Evolutionary conservation across 2,113 vertebrate genomes (phyloP).

Genomic region (Ia io): DNA sequence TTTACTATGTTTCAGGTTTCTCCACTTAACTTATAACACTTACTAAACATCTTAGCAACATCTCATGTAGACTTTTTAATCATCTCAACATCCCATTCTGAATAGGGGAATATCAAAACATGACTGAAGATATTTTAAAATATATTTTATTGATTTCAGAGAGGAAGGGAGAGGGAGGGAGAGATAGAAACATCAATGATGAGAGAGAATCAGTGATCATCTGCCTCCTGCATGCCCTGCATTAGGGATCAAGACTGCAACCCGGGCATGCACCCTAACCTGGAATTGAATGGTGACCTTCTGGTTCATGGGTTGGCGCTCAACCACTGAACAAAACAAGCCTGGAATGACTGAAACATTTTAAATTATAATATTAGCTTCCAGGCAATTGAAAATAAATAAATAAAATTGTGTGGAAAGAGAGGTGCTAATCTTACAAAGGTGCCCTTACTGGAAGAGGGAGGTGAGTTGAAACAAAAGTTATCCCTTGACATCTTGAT

Average conservation of each 20-base stretch:
- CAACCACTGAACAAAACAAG: too few species aligned
- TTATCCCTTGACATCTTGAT: background rate
- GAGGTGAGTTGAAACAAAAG: background rate
- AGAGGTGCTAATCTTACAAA: background rate
- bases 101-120: background rate
- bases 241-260: too few species aligned
- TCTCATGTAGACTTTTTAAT: background rate
- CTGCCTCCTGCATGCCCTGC: too few species aligned
- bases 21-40: background rate
- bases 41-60: background rate
- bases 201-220: too few species aligned
- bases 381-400: background rate
- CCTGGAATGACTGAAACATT: background rate
- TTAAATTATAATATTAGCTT: background rate
- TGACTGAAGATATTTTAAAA: too few species aligned
- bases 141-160: too few species aligned
- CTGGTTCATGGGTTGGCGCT: too few species aligned
- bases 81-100: background rate
- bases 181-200: too few species aligned
- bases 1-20: background rate
- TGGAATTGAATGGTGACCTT: too few species aligned
- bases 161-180: too few species aligned
- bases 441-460: background rate
- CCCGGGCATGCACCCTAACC: too few species aligned
- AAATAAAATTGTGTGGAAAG: background rate